Evolutionary conservation across 2,113 vertebrate species (phyloP).

Genomic region (Climacteris rufus): DNA sequence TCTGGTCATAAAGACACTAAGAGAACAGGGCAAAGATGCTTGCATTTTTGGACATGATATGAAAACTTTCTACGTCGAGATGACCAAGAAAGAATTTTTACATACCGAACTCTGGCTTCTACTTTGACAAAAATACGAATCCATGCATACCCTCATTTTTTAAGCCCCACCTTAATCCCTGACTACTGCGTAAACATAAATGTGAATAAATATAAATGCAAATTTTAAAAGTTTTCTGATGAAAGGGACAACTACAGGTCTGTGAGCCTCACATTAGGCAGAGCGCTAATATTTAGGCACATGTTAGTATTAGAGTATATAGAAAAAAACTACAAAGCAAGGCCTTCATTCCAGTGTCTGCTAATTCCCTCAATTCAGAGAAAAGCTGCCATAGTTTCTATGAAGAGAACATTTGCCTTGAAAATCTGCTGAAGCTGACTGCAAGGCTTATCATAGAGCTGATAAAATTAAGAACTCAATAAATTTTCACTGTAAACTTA

Average conservation of each 20-base stretch:
- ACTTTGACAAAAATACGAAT: not conserved
- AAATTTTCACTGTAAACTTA: not conserved
- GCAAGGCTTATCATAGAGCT: not conserved
- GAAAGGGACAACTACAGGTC: not conserved
- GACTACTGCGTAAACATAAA: not conserved
- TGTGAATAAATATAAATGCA: not conserved
- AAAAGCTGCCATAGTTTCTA: not conserved
- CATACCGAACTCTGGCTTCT: not conserved
- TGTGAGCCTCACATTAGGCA: not conserved
- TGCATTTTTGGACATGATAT: not conserved
- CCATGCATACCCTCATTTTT: not conserved
- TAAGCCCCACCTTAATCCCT: not conserved
- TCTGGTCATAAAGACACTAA: not conserved
- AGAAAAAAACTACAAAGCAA: not conserved
- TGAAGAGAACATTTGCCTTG: not conserved
- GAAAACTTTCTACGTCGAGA: not conserved
- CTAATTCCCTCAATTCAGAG: not conserved
- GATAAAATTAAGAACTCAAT: not conserved
- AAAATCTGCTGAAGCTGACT: not conserved
- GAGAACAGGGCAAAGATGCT: not conserved
- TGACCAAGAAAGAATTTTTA: not conserved
- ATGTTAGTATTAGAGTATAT: fast-evolving
- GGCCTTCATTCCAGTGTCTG: not conserved
- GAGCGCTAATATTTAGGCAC: not conserved
- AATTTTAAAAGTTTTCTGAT: not conserved